Base-by-base conservation (phyloP, 2,888 invertebrate species). In the Oscheius sp. region DNA sequence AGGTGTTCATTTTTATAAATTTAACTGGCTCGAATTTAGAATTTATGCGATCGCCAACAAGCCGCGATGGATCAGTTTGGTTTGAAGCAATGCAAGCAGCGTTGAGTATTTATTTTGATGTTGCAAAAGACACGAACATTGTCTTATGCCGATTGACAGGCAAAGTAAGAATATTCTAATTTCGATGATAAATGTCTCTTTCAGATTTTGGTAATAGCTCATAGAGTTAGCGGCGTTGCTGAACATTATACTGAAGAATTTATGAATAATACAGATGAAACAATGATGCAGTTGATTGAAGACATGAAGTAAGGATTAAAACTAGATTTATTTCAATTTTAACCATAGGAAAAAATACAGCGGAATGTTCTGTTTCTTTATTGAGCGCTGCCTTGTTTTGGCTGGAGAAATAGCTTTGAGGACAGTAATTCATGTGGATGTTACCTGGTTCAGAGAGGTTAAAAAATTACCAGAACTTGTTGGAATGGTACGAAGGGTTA, bases 331-430 rank as follows among this genome's bases (percentile, higher is more conserved):
- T 49, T 9, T 35, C 3, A 35, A 35, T 3, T 35, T 49, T 2
- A 7, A 5, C 13, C 13, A 18, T 49, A 73, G 69, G 23, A 23
- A 21, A 6, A 77, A 79, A 49, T 81, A 72, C 69, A 58, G 70
- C 0, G 5, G 56, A 35, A 63, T 70, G 13, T 79, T 72, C 71
- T 59, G 63, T 29, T 61, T 55, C 25, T 69, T 79, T 0, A 68
- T 66, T 35, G 81, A 81, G 35, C 70, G 76, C 56, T 25, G 74
- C 21, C 72, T 79, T 55, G 66, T 73, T 6, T 75, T 81, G 25
- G 56, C 46, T 23, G 81, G 81, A 72, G 79, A 81, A 55, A 29
- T 72, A 25, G 72, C 72, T 35, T 23, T 72, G 29, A 49, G 72
- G 1, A 41, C 25, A 6, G 72, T 72, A 1, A 58, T 72, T 41